phyloP scores from a whole-genome alignment of 2,113 vertebrate species.

The Gavialis gangeticus region DNA sequence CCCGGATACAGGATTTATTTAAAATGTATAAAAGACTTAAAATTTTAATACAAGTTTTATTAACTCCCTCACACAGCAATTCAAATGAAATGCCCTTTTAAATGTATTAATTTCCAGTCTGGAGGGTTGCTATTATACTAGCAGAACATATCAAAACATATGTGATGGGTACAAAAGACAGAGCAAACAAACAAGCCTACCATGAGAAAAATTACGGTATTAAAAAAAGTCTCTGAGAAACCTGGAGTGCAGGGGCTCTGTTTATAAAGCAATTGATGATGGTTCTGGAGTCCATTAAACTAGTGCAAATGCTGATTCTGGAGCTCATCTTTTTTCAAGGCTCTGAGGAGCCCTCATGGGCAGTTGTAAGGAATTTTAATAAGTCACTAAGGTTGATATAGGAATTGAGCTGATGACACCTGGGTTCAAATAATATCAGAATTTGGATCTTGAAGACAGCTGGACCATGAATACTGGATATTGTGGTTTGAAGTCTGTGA shows the following conservation, averaged over 20 bases:
- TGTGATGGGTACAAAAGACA: not conserved
- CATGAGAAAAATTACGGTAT: not conserved
- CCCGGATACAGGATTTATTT: slow-evolving; percentile 38
- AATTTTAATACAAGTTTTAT: slow-evolving; percentile 49
- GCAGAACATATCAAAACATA: not conserved
- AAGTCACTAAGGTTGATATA: not conserved
- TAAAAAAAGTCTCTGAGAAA: not conserved
- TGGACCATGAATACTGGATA: too few relatives aligned
- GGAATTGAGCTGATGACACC: too few relatives aligned
- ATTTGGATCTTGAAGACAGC: too few relatives aligned
- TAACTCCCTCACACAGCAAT: slow-evolving; percentile 33
- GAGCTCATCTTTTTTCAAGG: not conserved
- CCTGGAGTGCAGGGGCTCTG: not conserved
- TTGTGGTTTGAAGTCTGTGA: too few relatives aligned
- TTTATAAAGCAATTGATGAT: not conserved
- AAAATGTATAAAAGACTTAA: slow-evolving; percentile 30
- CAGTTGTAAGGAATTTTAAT: not conserved
- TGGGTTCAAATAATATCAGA: too few relatives aligned
- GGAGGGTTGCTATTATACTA: slow-evolving; percentile 4
- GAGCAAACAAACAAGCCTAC: not conserved
- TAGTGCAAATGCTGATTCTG: not conserved
- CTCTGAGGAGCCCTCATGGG: not conserved
- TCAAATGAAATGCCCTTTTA: not conserved
- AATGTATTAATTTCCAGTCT: slow-evolving; percentile 17
- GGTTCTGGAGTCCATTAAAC: not conserved